phyloP scores from a whole-genome alignment of 2,113 vertebrate species.

The Limnothrissa miodon region DNA sequence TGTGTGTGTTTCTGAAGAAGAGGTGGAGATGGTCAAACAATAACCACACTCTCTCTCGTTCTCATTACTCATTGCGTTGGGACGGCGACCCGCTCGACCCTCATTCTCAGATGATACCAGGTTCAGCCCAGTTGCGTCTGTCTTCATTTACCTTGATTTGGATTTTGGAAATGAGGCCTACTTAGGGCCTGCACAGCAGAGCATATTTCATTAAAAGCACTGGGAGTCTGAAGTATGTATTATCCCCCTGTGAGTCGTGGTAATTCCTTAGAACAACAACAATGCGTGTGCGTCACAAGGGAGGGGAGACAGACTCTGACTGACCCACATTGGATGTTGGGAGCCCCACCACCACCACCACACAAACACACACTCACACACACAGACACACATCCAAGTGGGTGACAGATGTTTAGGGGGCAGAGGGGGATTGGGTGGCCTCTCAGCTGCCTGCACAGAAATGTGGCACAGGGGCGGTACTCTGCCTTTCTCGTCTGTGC shows the following conservation, averaged over 20 bases:
- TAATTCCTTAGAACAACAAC: constrained; percentile 8
- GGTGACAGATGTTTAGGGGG: not conserved
- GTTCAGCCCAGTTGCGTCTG: not conserved
- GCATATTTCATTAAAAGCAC: not conserved
- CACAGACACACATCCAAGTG: not conserved
- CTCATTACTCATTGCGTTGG: constrained; percentile 2
- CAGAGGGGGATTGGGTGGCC: not conserved
- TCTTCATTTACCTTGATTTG: constrained; percentile 10
- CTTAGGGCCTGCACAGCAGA: not conserved
- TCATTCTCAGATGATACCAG: not conserved
- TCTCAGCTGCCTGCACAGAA: not conserved
- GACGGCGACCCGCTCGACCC: not conserved
- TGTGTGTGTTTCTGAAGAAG: not conserved
- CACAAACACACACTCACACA: too few species aligned
- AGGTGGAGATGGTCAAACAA: constrained; percentile 11
- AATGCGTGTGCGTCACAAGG: constrained; percentile 5
- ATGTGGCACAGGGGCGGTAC: not conserved
- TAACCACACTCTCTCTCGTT: not conserved
- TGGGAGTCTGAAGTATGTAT: not conserved
- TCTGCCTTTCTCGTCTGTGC: not conserved
- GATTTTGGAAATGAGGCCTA: not conserved
- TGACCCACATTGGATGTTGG: not conserved
- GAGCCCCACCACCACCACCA: too few species aligned
- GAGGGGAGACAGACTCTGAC: not conserved
- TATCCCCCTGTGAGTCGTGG: not conserved